These are phyloP conservation scores for Lepidonotus clava DNA, from an alignment of 2,888 invertebrate genomes.

Conservation along the genomic window DNA sequence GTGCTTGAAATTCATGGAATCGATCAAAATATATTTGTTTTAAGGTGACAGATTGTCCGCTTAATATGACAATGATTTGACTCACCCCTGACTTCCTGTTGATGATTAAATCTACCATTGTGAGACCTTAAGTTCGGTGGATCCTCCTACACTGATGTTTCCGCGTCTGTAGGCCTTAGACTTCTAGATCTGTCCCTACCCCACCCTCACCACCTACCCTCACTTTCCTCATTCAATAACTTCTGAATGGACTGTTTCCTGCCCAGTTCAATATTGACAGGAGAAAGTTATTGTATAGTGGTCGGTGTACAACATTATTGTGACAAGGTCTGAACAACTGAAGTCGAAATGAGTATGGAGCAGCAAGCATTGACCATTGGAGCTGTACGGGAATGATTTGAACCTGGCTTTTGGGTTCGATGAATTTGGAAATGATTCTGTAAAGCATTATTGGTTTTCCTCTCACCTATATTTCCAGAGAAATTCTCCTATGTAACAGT, in stretches of 20 bases:
- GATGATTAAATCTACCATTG: neutral
- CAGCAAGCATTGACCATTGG: no score
- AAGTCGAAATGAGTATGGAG: no score
- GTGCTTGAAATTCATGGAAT: neutral
- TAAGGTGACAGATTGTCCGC: neutral
- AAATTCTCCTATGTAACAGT: no score
- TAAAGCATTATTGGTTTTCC: no score
- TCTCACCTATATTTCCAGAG: no score
- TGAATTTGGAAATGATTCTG: no score
- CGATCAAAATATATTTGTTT: neutral
- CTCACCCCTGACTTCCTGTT: neutral
- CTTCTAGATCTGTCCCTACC: neutral
- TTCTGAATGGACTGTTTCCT: neutral
- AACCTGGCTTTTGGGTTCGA: no score
- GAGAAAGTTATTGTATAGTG: neutral
- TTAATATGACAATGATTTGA: neutral
- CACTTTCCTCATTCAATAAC: neutral
- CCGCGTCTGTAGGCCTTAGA: neutral
- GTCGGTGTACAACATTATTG: neutral
- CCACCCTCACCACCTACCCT: neutral
- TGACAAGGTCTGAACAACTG: neutral
- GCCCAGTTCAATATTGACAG: neutral
- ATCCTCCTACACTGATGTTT: no score
- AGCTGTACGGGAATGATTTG: no score
- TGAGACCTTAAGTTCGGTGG: no score